A percentile compares a stretch with the other conserved stretches of the same genome.
Conservation (phyloP, 2,888 invertebrate genomes). For the Pomacea canaliculata region DNA sequence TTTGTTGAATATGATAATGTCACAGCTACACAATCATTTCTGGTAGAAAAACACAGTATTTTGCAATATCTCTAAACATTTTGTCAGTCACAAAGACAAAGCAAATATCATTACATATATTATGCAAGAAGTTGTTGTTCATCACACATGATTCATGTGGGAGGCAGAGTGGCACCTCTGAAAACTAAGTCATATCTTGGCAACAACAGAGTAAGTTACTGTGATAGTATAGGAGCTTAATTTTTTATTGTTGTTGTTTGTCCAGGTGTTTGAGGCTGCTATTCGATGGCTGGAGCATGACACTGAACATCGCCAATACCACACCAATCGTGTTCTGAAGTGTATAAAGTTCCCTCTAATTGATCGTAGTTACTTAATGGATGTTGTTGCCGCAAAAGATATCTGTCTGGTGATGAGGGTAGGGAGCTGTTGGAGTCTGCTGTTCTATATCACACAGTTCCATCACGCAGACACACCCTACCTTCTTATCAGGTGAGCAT, state of each 20-base stretch:
- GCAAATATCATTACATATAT: too few relatives aligned
- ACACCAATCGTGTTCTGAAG: constrained; percentile 47
- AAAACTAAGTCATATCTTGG: too few relatives aligned
- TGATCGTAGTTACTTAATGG: constrained; percentile 52
- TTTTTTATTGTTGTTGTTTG: neutral
- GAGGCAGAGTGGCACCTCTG: too few relatives aligned
- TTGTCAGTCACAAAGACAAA: too few relatives aligned
- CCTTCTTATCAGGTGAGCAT: constrained; percentile 51
- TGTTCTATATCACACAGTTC: constrained; percentile 56
- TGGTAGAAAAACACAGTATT: too few relatives aligned
- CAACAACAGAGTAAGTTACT: too few relatives aligned
- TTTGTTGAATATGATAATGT: too few relatives aligned
- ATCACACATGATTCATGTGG: too few relatives aligned
- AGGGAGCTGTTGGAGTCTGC: constrained; percentile 56
- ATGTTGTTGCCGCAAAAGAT: constrained; percentile 49
- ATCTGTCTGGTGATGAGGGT: constrained; percentile 52
- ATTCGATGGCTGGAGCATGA: constrained; percentile 57
- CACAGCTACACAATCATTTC: too few relatives aligned
- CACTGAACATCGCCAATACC: constrained; percentile 27
- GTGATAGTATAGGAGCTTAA: too few relatives aligned
- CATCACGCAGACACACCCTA: constrained; percentile 54
- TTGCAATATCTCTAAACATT: too few relatives aligned
- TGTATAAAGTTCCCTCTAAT: constrained; percentile 60
- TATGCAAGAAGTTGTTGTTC: too few relatives aligned
- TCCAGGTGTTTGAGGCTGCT: constrained; percentile 54